Conservation (phyloP, 2,797 vertebrate species). For the Ctenosaura bakeri region DNA sequence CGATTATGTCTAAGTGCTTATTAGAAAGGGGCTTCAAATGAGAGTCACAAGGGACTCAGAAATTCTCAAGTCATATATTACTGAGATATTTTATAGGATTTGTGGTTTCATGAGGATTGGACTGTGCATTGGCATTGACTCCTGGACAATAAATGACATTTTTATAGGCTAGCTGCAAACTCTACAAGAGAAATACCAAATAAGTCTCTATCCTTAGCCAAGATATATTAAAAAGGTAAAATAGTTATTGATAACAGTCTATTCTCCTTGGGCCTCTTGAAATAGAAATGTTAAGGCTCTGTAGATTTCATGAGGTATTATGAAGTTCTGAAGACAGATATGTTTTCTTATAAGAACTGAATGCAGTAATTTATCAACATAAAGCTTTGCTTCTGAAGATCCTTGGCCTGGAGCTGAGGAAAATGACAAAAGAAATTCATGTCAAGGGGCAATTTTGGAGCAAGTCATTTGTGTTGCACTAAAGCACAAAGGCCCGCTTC, state of each 20-base stretch:
- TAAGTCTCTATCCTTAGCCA: constrained; percentile 43
- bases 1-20: constrained; percentile 75
- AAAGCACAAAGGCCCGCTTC: constrained; percentile 54
- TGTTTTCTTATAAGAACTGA: constrained; percentile 63
- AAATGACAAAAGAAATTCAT: constrained; percentile 61
- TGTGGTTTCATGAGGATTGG: constrained; percentile 64
- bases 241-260: constrained; percentile 62
- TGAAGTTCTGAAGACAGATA: constrained; percentile 67
- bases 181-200: constrained; percentile 56
- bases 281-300: constrained; percentile 62
- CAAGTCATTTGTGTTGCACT: constrained; percentile 53
- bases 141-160: constrained; percentile 56
- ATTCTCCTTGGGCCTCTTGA: constrained; percentile 47
- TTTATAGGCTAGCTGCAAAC: constrained; percentile 58
- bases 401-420: constrained; percentile 40
- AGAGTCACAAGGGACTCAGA: constrained; percentile 59
- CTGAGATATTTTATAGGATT: constrained; percentile 63
- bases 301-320: constrained; percentile 64
- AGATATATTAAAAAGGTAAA: constrained; percentile 66
- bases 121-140: constrained; percentile 63
- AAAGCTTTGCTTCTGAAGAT: constrained; percentile 51
- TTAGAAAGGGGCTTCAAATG: constrained; percentile 72
- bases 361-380: constrained; percentile 66
- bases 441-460: constrained; percentile 59
- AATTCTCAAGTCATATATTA: constrained; percentile 66